Evolutionary conservation across 2,113 vertebrate species (phyloP), one percentile per base, ranked within the genome.

Genomic region (Poeciliopsis turrubarensis): DNA sequence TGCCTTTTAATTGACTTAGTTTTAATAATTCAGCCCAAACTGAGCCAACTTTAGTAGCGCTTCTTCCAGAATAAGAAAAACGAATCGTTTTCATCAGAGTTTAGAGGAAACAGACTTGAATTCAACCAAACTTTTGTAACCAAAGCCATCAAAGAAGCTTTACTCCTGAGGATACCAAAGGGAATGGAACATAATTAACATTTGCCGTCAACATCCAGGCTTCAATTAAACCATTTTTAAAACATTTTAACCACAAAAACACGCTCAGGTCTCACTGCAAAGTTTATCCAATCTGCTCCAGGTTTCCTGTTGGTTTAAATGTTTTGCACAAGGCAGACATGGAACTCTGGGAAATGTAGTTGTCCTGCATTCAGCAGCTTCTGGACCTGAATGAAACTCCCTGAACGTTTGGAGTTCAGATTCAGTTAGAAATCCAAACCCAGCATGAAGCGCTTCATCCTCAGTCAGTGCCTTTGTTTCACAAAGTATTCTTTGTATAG

Each of bases 121-220:
- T 32, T 61, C 51, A 8, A 75, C 65, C 61, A 70, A 80, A 85
- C 60, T 60, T 7, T 6, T 8, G 3, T 64, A n/a, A 41, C 30
- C 34, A 11, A 70, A 84, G 68, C 80, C 75, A 68, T 39, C 9
- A 70, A 72, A 15, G 39, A 41, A 41, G 39, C 39, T 15, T 51
- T 39, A 32, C 26, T 60, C 29, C 67, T 7, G 3, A 77, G 81
- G 81, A 86, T 78, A 72, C 81, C 87, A 86, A 89, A 86, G 83
- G 86, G 86, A 61, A 57, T n/a, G 22, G 2, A 19, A 7, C 17
- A 0, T 57, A 2, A 47, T 47, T 47, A 47, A 17, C 44, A 47
- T 15, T 47, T 15, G 19, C 44, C 15, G 5, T 44, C 41, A 44
- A 44, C 41, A 17, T 44, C 14, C 4, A 14, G 14, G 14, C 13